These are phyloP conservation scores for Gobio occitaniae DNA, from an alignment of 2,797 vertebrate species.

Conservation along the genomic window DNA sequence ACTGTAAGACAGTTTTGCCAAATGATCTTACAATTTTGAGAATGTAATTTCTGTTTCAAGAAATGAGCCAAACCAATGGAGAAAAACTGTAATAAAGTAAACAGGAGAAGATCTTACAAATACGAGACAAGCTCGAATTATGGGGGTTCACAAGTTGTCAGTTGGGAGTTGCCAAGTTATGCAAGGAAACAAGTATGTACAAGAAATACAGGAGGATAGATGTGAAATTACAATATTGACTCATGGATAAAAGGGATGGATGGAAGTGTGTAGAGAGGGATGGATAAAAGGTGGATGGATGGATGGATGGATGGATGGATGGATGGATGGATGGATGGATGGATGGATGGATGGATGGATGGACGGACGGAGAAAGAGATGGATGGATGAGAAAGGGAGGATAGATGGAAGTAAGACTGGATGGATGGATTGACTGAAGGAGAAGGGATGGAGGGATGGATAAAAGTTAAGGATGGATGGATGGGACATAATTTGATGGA, in stretches of 20 bases:
- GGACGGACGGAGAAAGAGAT: no score
- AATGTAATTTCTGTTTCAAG: no score
- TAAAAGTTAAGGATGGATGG: neutral
- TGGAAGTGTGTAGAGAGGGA: neutral
- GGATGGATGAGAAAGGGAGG: neutral
- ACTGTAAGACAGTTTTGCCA: no score
- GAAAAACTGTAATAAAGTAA: constrained; percentile 14
- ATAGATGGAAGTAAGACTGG: neutral
- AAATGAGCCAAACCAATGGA: no score
- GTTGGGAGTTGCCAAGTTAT: constrained; percentile 22
- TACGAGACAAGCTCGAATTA: constrained; percentile 43
- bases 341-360: neutral
- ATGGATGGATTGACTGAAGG: neutral
- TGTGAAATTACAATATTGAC: constrained; percentile 12
- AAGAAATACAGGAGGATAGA: neutral
- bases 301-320: neutral
- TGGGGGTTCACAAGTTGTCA: constrained; percentile 35
- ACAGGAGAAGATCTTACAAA: constrained; percentile 11
- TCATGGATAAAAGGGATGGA: neutral
- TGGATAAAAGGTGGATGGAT: neutral
- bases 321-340: neutral
- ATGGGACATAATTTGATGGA: neutral
- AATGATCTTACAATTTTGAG: no score
- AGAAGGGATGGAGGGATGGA: no score
- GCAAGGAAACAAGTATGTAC: constrained; percentile 9